Percentiles rank a stretch among this genome's conserved stretches.
Conservation (phyloP, 2,888 invertebrate species). For the Sussaba pulchella region DNA sequence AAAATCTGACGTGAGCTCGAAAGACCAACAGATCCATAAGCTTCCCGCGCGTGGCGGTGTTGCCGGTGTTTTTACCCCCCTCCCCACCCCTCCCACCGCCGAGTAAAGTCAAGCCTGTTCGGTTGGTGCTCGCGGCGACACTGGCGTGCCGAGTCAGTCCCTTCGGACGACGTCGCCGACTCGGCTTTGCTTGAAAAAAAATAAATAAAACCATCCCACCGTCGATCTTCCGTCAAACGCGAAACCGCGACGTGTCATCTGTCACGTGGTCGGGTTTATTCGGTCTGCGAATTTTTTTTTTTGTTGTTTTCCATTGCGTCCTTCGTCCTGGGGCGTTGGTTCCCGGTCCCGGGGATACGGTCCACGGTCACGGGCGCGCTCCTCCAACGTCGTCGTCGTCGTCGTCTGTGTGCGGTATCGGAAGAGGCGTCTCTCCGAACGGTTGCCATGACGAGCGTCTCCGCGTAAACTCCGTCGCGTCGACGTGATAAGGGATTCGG, state of each 20-base stretch:
- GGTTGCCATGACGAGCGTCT: constrained; percentile 65
- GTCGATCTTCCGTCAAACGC: background rate
- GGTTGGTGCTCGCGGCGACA: background rate
- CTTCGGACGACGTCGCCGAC: no score
- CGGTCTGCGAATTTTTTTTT: no score
- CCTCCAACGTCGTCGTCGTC: no score
- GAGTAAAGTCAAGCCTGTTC: background rate
- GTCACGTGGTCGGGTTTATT: no score
- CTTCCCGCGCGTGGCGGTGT: constrained; percentile 57
- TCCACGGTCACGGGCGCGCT: no score
- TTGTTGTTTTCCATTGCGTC: no score
- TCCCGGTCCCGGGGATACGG: background rate
- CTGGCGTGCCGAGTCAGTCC: constrained; percentile 8
- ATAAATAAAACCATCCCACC: no score
- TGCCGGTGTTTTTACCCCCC: constrained; percentile 65
- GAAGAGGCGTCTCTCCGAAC: constrained; percentile 56
- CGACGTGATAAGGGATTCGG: constrained; percentile 23
- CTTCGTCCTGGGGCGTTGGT: constrained; percentile 58
- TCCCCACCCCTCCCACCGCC: no score
- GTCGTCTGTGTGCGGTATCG: background rate
- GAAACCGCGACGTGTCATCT: no score
- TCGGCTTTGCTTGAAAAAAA: no score
- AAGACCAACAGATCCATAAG: background rate
- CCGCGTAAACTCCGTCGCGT: constrained; percentile 47
- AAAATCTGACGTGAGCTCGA: background rate